phyloP scores from a whole-genome alignment of 2,113 vertebrate species.

The Cebus imitator region DNA sequence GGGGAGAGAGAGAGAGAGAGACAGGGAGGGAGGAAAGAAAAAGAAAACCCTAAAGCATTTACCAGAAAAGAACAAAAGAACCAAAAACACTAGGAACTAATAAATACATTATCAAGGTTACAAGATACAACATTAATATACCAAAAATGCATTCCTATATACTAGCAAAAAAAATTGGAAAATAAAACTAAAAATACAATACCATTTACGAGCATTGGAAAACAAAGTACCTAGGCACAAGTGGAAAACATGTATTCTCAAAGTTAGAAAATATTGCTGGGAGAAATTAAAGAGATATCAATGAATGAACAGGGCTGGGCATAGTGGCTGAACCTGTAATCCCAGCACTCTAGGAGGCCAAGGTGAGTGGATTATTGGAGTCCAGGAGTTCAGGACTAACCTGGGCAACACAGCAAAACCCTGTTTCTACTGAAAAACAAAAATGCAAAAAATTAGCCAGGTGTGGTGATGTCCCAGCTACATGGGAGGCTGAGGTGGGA shows the following conservation, averaged over 20 bases:
- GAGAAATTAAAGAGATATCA: neutral
- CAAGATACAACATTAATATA: neutral
- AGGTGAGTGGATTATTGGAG: no score
- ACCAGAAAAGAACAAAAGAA: neutral
- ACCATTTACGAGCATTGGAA: neutral
- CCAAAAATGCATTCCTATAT: neutral
- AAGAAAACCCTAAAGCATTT: neutral
- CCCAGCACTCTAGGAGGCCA: no score
- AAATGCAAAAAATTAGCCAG: no score
- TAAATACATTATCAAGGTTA: neutral
- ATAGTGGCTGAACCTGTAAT: no score
- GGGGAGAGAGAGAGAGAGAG: no score
- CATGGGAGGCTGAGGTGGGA: no score
- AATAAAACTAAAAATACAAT: neutral
- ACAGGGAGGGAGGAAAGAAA: neutral
- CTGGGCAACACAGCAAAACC: no score
- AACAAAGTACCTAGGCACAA: neutral
- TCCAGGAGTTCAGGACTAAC: no score
- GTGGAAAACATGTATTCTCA: neutral
- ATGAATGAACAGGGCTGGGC: no score
- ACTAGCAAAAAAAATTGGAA: neutral
- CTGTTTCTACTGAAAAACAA: no score
- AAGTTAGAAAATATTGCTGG: neutral
- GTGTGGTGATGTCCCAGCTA: no score
- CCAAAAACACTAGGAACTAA: neutral